Base-by-base conservation (phyloP, 2,797 vertebrate species). In the Martes flavigula region DNA sequence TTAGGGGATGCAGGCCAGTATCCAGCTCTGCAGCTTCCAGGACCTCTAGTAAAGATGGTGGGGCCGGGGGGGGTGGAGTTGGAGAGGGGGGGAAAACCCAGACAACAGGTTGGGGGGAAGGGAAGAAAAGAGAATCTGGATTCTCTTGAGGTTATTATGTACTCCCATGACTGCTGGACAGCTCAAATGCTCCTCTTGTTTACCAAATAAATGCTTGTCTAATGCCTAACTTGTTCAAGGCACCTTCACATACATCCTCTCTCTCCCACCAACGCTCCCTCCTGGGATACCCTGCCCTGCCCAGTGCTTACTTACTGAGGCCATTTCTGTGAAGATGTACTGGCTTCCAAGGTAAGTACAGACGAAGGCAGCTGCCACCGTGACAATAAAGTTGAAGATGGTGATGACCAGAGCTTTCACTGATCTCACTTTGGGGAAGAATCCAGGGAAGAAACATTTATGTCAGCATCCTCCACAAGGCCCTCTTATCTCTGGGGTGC, bases 301-400 rank as follows among this genome's bases (percentile, higher is more conserved):
- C 56, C 43, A 66, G 43, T 10, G 70, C 8, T 73, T 46, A 95
- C 99, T 99, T 98, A 99, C 99, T 96, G 99, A 98, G 1, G 99
- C 88, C 0, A 98, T 99, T 97, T 99, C 99, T 0, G 98, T 98
- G 70, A 99, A 99, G 97, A 99, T 0, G 87, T 99, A 99, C 98
- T 99, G 99, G 98, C 99, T 99, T 97, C 99, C 99, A 92, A 99
- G 99, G 97, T 99, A 99, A 0, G 99, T 99, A 96, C 99, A 99
- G 85, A 99, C 99, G 3, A 99, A 99, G 0, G 99, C 97, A n/a
- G 99, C 99, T 11, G 91, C 99, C 97, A 99, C 98, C 0, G 99
- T 99, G 97, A 99, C 99, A 62, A 99, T 97, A 99, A 99, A 99
- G 99, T 99, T 99, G 97, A 99, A 99, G 25, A 99, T 58, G 12